A percentile compares a stretch with the other conserved stretches of the same genome.
Conservation (phyloP, 92 coral and sea anemone species). For the Palythoa heliodiscus region DNA sequence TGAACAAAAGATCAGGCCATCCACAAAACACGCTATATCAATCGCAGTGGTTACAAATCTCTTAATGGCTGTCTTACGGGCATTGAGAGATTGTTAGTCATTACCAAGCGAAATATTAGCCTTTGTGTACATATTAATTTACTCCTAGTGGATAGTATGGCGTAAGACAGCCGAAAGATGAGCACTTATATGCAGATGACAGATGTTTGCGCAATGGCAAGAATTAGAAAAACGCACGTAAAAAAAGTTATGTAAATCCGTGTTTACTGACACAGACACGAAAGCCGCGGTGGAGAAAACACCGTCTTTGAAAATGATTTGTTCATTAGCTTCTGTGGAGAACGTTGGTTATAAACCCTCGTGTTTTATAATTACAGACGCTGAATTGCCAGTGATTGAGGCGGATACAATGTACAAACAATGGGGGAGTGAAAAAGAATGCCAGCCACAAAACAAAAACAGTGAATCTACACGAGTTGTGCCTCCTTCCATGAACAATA, state of each 20-base stretch:
- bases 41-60: not conserved
- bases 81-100: not conserved
- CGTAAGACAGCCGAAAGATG: constrained; percentile 3
- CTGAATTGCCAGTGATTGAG: not conserved
- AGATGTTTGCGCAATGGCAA: constrained; percentile 18
- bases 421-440: constrained; percentile 8
- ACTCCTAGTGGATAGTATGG: not conserved
- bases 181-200: constrained; percentile 22
- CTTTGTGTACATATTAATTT: not conserved
- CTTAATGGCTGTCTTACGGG: constrained; percentile 13
- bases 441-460: not conserved
- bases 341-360: constrained; percentile 9
- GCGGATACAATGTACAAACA: constrained; percentile 17
- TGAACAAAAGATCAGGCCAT: constrained; percentile 14
- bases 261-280: constrained; percentile 44
- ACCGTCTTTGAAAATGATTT: constrained; percentile 36
- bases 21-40: constrained; percentile 8
- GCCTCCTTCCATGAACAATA: not conserved
- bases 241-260: constrained; percentile 42
- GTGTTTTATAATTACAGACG: not conserved
- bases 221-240: constrained; percentile 41
- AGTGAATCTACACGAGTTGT: not conserved
- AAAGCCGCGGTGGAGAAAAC: constrained; percentile 35
- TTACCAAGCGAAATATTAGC: not conserved
- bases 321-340: constrained; percentile 14